These are phyloP conservation scores for Tachuris rubrigastra DNA, from an alignment of 2,113 vertebrate species.

Conservation along the genomic window DNA sequence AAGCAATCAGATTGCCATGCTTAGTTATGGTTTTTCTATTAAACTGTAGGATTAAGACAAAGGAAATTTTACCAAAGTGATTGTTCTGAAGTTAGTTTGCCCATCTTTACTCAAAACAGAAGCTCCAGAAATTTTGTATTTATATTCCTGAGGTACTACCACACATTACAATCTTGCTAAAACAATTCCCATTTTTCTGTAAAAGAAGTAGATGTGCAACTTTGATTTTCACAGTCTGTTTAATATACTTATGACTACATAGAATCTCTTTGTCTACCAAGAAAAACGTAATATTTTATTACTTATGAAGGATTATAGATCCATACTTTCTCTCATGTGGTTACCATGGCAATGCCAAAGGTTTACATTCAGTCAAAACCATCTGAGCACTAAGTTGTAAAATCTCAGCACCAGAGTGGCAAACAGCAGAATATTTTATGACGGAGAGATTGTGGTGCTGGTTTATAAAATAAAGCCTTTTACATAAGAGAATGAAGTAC, in stretches of 20 bases:
- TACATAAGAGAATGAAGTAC: not conserved
- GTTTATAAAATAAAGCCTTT: not conserved
- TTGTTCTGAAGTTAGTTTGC: not conserved
- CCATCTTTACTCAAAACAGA: not conserved
- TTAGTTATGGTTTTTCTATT: not conserved
- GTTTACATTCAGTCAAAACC: not conserved
- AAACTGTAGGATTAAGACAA: not conserved
- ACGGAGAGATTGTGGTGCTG: not conserved
- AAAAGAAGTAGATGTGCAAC: not conserved
- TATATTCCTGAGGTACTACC: not conserved
- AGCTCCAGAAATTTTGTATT: not conserved
- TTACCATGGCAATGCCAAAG: conserved; percentile 35
- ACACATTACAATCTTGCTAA: not conserved
- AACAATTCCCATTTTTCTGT: not conserved
- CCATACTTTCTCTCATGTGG: not conserved
- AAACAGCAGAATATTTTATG: not conserved
- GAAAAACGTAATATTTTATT: not conserved
- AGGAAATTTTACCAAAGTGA: not conserved
- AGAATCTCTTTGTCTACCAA: conserved; percentile 5
- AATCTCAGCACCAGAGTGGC: not conserved
- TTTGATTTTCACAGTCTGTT: not conserved
- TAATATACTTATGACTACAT: not conserved
- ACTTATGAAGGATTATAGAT: conserved; percentile 1
- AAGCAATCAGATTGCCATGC: not conserved
- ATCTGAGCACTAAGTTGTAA: not conserved